Evolutionary conservation across 2,113 vertebrate species (phyloP).

Genomic region (Albula glossodonta): DNA sequence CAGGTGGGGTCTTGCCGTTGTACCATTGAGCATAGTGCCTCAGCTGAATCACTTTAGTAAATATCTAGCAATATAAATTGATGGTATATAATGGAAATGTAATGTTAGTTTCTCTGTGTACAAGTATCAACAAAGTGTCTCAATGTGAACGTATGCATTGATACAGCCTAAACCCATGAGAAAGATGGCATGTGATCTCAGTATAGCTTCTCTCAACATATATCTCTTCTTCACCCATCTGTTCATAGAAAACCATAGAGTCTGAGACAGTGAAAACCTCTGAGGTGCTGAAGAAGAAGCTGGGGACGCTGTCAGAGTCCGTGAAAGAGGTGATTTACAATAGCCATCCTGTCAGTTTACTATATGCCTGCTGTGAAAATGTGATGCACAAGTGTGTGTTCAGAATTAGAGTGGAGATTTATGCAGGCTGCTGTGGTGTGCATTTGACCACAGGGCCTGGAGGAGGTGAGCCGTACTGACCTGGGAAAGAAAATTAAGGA

Average conservation of each 20-base stretch:
- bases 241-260: conserved; percentile 87
- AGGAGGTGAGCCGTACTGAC: conserved; percentile 86
- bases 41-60: no score
- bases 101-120: no score
- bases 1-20: no score
- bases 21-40: no score
- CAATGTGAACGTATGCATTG: no score
- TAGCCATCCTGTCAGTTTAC: not conserved
- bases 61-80: no score
- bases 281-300: conserved; percentile 85
- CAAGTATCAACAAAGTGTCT: no score
- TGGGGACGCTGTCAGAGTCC: conserved; percentile 81
- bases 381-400: not conserved
- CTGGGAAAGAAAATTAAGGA: conserved; percentile 90
- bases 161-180: not conserved
- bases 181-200: not conserved
- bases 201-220: not conserved
- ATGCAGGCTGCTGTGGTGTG: not conserved
- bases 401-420: not conserved
- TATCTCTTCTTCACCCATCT: not conserved
- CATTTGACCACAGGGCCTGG: conserved; percentile 74
- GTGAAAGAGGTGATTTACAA: conserved; percentile 83
- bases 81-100: no score
- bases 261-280: conserved; percentile 92
- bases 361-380: not conserved